Evolutionary conservation across 2,113 vertebrate genomes (phyloP), one percentile per base, ranked within the genome.

Genomic region (Bothrops jararaca): DNA sequence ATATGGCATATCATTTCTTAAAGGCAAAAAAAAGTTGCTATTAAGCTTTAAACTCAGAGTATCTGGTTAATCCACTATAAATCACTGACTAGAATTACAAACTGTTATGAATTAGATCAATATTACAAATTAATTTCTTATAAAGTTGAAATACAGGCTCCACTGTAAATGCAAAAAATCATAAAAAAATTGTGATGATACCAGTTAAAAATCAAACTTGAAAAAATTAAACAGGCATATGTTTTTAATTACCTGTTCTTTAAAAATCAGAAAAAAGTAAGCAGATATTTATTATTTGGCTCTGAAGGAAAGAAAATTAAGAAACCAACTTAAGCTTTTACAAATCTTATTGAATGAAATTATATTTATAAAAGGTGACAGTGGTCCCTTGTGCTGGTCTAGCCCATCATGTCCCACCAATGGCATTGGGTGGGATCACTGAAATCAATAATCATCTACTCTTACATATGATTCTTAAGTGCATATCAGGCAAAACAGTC

Each of bases 171-270:
- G 13, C 34, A 13, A 74, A 74, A 89, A 58, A 8, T 29, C 29
- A 89, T 45, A 39, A 20, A 89, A 88, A 9, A 42, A 29, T 45
- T 92, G 54, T 50, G 52, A 6, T 92, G 34, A 52, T 5, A 56
- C n/a, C 42, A 64, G 23, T 88, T 89, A 92, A 92, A 92, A 45
- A 86, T 26, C 45, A 90, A 90, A 86, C 69, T 29, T 45, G 8
- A 45, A 91, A 45, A 26, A 23, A 15, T 52, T 5, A 90, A 53
- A 80, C 9, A 24, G 1, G 54, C 26, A 42, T 54, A 54, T 26
- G 6, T 69, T 15, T 9, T 58, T 58, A 34, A 53, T 34, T 54
- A 91, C n/a, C 20, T 88, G 23, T 92, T 53, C 18, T 88, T 53
- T 53, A 54, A 69, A 64, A 69, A 45, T 34, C n/a, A 45, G 6